A percentile compares a stretch with the other conserved stretches of the same genome.
Evolutionary conservation across 2,113 vertebrate genomes (phyloP).

Genomic region (Myiozetetes cayanensis): DNA sequence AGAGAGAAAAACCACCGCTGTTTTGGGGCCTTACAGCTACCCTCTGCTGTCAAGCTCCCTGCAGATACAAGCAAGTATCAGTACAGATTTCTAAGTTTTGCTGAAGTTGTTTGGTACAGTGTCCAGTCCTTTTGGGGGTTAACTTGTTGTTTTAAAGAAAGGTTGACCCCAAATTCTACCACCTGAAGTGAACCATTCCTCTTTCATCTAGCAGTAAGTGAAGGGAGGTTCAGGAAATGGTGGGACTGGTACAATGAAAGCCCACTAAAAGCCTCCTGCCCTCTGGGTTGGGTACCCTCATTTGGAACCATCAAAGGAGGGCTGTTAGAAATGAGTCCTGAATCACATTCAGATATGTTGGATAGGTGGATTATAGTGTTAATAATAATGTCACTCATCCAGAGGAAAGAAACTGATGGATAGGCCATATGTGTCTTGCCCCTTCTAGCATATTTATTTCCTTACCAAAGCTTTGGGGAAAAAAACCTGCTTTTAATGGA

Average conservation of each 20-base stretch:
- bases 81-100: neutral
- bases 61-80: neutral
- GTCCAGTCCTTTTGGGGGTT: neutral
- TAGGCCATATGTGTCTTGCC: neutral
- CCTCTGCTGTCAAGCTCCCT: neutral
- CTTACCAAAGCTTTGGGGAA: neutral
- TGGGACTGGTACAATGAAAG: neutral
- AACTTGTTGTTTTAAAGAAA: neutral
- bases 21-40: neutral
- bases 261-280: neutral
- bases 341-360: neutral
- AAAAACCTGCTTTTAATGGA: neutral
- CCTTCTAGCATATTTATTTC: neutral
- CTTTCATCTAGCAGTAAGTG: neutral
- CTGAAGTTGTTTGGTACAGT: neutral
- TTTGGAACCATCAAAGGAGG: neutral
- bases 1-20: neutral
- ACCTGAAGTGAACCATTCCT: neutral
- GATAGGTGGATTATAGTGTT: neutral
- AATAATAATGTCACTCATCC: neutral
- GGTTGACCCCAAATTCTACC: neutral
- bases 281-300: neutral
- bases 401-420: neutral
- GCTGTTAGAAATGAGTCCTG: neutral
- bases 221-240: neutral